Evolutionary conservation across 2,113 vertebrate species (phyloP), one percentile per base, ranked within the genome.

Genomic region (Ctenodactylus gundi): DNA sequence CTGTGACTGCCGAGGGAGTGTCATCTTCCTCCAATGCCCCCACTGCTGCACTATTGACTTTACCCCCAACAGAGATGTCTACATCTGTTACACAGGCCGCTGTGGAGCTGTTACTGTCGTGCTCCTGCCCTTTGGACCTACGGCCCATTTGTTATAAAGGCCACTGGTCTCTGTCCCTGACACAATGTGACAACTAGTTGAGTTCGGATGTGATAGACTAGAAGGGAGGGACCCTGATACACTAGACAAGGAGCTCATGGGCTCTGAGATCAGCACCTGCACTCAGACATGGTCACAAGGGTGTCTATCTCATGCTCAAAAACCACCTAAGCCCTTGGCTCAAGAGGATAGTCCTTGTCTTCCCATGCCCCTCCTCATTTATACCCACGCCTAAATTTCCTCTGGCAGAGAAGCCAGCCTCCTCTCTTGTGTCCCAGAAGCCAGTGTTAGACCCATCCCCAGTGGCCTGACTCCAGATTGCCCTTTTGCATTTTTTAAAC

Each of bases 21-120:
- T 25, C 25, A 5, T 23, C 39, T 23, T 41, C 29, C 51, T 17
- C 23, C n/a, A 15, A 17, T 17, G 4, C 8, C 65, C 60, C 7
- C 14, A 2, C 3, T 2, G 11, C 6, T 8, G 23, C 1, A 7
- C 31, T 1, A 4, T 13, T 25, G 5, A 1, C 25, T 11, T 34
- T 23, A 2, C 23, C 39, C n/a, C 21, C 15, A n/a, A 4, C n/a
- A 4, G 9, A 21, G 46, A 0, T 0, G 34, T 7, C 55, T 55
- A 6, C 4, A 0, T 29, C 34, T 7, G 51, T 34, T 25, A 57
- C n/a, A 4, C 49, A 6, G 31, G 58, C 5, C 7, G 1, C 17
- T 34, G 44, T 18, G 3, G 17, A 17, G 27, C 29, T 29, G 0
- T 27, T 49, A 29, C 44, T 2, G 27, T 6, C 31, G 41, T 44